Base-by-base conservation (phyloP, 2,797 vertebrate genomes). In the Rhynchotus rufescens region DNA sequence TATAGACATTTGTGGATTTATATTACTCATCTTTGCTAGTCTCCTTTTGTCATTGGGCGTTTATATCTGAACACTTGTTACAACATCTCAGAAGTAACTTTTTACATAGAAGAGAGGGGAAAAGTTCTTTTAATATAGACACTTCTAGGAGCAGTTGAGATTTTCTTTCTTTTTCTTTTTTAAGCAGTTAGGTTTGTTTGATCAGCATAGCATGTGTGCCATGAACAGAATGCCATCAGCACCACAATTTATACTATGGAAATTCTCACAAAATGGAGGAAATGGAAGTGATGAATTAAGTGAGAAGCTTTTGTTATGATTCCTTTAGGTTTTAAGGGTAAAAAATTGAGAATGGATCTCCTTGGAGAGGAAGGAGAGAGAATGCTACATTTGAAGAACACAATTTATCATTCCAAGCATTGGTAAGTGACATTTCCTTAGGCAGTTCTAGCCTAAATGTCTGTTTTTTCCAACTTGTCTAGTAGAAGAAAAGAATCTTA, bases 241-340 rank as follows among this genome's bases (percentile, higher is more conserved):
- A 83, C 15, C 34, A 78, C 32, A 67, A 83, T 80, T 92, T 69
- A 49, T 49, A 40, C 62, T 75, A n/a, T 47, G 32, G 49, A 85
- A 93, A 67, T 69, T 79, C 11, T 93, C 51, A 61, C 38, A 83
- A 94, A 93, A 92, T 85, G 69, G 67, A 93, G 91, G 76, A 94
- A 91, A 62, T 82, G 54, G 75, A 91, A 83, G 69, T 95, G 95
- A 94, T 94, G 57, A 90, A 96, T 95, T 80, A 91, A 94, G 89
- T 96, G 95, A 93, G 88, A 92, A 89, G 79, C 77, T 93, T 96
- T 92, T 96, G 90, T 94, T 91, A 94, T 96, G 93, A 93, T 91
- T 96, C 90, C 93, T 96, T 86, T 79, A 94, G 91, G 86, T 87
- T 94, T 96, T 96, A 94, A 91, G 88, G 61, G 69, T 90, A 89